Percentiles rank a stretch among this genome's conserved stretches.
These are phyloP conservation scores for Heteropelma amictum DNA, from an alignment of 2,888 invertebrate genomes.

Conservation along the genomic window DNA sequence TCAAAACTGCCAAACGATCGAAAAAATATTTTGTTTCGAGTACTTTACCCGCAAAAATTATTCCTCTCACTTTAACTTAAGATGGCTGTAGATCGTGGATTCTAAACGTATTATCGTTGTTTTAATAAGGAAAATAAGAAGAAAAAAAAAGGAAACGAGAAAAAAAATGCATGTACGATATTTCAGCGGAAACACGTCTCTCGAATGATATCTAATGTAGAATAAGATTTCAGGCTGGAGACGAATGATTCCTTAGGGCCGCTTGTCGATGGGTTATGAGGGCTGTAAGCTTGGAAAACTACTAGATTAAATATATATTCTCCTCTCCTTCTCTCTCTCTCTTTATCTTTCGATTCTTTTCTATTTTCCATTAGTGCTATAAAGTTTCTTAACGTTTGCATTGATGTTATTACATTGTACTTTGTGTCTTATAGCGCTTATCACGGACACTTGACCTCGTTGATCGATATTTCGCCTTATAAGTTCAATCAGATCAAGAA, in stretches of 20 bases:
- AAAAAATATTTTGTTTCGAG: no score
- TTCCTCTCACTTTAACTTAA: neutral
- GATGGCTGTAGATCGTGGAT: neutral
- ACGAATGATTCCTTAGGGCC: slow-evolving; percentile 38
- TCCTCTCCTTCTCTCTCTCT: neutral
- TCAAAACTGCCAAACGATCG: no score
- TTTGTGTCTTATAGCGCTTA: slow-evolving; percentile 88
- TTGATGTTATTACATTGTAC: neutral
- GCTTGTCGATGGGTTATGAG: slow-evolving; percentile 41
- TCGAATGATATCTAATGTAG: slow-evolving; percentile 4
- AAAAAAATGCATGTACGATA: neutral
- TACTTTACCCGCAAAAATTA: neutral
- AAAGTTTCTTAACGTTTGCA: neutral
- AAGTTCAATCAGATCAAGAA: slow-evolving; percentile 95
- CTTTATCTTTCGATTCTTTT: neutral
- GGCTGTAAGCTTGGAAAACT: slow-evolving; percentile 34
- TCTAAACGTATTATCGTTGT: no score
- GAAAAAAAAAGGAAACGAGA: neutral
- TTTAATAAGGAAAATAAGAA: no score
- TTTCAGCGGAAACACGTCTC: slow-evolving; percentile 28
- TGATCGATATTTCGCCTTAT: slow-evolving; percentile 99
- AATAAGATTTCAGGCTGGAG: slow-evolving; percentile 43
- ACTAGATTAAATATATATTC: neutral
- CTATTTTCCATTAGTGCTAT: neutral
- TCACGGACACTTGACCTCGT: slow-evolving; percentile 97